Base-by-base conservation (phyloP, 2,113 vertebrate genomes). In the Saiga tatarica region DNA sequence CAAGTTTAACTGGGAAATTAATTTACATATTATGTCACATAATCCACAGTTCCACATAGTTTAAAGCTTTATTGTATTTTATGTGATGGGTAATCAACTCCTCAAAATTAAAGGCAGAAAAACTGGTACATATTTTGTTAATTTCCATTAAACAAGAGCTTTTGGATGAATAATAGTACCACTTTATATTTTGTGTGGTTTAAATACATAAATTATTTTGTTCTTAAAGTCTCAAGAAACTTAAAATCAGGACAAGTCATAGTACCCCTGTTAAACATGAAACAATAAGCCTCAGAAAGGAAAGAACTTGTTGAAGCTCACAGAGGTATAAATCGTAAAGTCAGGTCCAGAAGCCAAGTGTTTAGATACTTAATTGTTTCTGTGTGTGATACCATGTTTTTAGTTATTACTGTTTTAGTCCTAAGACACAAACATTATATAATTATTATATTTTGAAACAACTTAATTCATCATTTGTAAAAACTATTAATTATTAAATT, bases 181-280 rank as follows among this genome's bases (percentile, higher is more conserved):
- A 23, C 79, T 92, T 89, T 84, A 25, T 67, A 33, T 96, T 90
- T 91, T 90, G 23, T 87, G 42, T 96, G 16, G 82, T 90, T 96
- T 84, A 86, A 93, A 53, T 94, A 79, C 10, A 23, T 82, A 12
- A 50, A 52, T 91, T 87, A 62, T 53, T 94, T 95, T 90, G 57
- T 96, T 88, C 45, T 89, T 87, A 12, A 90, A 81, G 11, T 95
- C 30, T 85, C 21, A 47, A 47, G 85, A 90, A 84, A 2, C 39
- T 33, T 39, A 12, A 47, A 86, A 53, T 47, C 19, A 86, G 64
- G 45, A 59, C 50, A 95, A 60, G 14, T 59, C 42, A 23, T 60
- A 81, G 57, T 50, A 42, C 0, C n/a, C 12, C 14, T 76, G 0
- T 93, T 64, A 57, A 88, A 39, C 47, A 7, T 21, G 12, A 67